Conservation (phyloP, 2,113 vertebrate species). For the Apodemus sylvaticus region DNA sequence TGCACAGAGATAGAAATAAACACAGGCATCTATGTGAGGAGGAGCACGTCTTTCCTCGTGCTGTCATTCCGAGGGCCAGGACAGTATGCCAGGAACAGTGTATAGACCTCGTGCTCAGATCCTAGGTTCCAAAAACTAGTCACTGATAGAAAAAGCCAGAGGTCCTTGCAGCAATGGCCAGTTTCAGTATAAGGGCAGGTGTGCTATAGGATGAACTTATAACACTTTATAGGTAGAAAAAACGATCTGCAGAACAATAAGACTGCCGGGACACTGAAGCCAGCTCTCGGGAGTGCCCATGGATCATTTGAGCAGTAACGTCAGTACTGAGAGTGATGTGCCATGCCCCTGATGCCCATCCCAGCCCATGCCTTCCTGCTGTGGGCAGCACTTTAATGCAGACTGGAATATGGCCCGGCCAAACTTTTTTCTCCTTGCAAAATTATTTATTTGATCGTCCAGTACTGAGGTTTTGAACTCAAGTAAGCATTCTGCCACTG, state of each 20-base stretch:
- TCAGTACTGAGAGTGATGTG: background rate
- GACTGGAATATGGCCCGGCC: background rate
- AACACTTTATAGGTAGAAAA: background rate
- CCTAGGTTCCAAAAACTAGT: background rate
- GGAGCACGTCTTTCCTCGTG: background rate
- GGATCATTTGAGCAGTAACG: background rate
- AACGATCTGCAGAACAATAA: background rate
- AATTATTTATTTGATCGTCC: background rate
- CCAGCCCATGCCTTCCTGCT: background rate
- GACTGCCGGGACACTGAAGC: background rate
- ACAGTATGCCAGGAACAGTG: background rate
- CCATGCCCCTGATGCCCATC: background rate
- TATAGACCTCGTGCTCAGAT: background rate
- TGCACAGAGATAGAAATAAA: background rate
- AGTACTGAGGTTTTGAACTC: background rate
- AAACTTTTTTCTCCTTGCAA: background rate
- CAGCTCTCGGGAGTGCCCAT: background rate
- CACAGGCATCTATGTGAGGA: background rate
- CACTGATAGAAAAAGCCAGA: background rate
- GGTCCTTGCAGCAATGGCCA: background rate
- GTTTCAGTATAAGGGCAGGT: background rate
- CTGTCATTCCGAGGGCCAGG: background rate
- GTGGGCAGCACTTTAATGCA: background rate
- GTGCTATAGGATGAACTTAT: background rate
- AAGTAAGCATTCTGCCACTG: background rate